These are phyloP conservation scores for Gymnorhina tibicen DNA, from an alignment of 2,113 vertebrate genomes.

Conservation along the genomic window DNA sequence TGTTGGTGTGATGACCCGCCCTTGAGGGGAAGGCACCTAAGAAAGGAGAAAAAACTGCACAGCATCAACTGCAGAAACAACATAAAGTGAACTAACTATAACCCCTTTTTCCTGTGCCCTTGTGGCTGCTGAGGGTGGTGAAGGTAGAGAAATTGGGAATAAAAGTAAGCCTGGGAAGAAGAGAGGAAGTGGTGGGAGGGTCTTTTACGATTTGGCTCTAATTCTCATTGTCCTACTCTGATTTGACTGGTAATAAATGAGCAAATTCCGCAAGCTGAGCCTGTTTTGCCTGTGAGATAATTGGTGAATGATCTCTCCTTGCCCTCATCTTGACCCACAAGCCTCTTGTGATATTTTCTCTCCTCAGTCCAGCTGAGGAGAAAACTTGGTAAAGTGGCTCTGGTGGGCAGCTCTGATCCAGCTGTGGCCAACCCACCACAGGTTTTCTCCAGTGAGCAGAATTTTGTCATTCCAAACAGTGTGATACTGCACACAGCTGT, in stretches of 20 bases:
- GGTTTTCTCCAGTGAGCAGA: background rate
- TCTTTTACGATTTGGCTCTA: background rate
- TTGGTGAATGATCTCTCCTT: background rate
- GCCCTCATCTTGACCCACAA: background rate
- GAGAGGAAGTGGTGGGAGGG: background rate
- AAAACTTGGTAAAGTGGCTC: background rate
- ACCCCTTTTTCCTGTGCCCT: background rate
- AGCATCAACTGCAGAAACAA: background rate
- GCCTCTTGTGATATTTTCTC: background rate
- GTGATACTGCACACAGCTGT: fast-evolving
- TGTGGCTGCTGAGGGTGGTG: background rate
- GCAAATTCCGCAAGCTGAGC: background rate
- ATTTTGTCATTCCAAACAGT: background rate
- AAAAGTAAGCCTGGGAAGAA: background rate
- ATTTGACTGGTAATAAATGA: background rate
- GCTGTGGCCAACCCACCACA: fast-evolving
- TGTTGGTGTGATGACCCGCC: background rate
- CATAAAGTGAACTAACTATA: background rate
- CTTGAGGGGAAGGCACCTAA: background rate
- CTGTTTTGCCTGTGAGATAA: background rate
- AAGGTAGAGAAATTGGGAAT: background rate
- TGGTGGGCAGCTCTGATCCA: background rate
- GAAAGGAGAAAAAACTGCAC: background rate
- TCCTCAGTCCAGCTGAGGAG: background rate
- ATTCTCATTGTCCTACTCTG: background rate